These are phyloP conservation scores for Conopomorpha cramerella DNA, from an alignment of 1,140 invertebrate species.

Conservation along the genomic window DNA sequence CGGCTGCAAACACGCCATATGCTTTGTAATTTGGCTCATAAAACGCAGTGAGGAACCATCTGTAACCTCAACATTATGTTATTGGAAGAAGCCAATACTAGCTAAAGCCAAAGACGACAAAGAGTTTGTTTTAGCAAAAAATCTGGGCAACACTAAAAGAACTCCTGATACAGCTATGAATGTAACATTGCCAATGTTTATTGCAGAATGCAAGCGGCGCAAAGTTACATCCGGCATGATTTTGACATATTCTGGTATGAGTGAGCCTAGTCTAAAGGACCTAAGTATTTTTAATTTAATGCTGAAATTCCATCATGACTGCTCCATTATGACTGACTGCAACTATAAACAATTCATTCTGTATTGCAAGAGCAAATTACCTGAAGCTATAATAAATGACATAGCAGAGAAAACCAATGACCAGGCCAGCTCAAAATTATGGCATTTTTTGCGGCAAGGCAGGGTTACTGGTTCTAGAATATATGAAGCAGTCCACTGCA, in stretches of 20 bases:
- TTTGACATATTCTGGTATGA: neutral
- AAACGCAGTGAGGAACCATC: slow-evolving; percentile 18
- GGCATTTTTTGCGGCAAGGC: slow-evolving; percentile 26
- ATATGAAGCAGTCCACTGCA: slow-evolving; percentile 23
- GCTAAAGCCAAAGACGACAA: neutral
- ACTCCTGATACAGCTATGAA: neutral
- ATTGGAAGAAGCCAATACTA: slow-evolving; percentile 20
- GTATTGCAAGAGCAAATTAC: neutral
- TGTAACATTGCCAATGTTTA: neutral
- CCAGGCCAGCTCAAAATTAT: slow-evolving; percentile 10
- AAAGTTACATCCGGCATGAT: neutral
- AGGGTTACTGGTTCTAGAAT: slow-evolving; percentile 34
- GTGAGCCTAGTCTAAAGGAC: neutral
- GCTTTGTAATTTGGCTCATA: slow-evolving; percentile 23
- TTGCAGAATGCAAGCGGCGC: neutral
- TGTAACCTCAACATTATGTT: slow-evolving; percentile 13
- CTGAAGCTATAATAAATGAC: neutral
- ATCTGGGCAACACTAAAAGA: neutral
- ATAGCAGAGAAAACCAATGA: slow-evolving; percentile 12
- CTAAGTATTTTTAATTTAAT: neutral
- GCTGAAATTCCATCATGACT: neutral
- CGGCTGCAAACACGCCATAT: slow-evolving; percentile 23
- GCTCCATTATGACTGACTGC: neutral
- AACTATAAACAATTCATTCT: neutral
- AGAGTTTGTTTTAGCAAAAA: neutral